Evolutionary conservation across 2,113 vertebrate species (phyloP).

Genomic region (Crotalus horridus): DNA sequence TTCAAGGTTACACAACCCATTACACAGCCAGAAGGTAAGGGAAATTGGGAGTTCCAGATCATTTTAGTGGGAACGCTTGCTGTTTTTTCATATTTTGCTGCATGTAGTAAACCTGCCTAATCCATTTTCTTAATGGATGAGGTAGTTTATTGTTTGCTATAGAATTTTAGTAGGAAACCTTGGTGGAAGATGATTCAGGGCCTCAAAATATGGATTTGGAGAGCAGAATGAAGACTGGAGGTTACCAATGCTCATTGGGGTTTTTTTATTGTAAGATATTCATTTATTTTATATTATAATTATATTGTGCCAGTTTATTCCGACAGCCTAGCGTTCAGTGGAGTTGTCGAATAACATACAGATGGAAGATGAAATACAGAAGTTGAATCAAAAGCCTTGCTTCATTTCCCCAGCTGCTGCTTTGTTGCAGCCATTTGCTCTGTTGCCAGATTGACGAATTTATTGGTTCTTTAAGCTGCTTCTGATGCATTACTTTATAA

Average conservation of each 20-base stretch:
- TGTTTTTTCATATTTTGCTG: not conserved
- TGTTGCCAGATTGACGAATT: not conserved
- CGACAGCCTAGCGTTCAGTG: not conserved
- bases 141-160: not conserved
- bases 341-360: not conserved
- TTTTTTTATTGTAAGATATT: not conserved
- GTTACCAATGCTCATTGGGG: not conserved
- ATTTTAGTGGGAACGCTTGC: not conserved
- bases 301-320: not conserved
- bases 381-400: not conserved
- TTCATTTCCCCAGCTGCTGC: not conserved
- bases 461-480: not conserved
- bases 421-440: not conserved
- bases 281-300: not conserved
- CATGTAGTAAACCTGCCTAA: not conserved
- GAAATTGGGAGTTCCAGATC: not conserved
- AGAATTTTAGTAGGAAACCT: not conserved
- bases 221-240: not conserved
- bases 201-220: not conserved
- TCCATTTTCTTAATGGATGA: not conserved
- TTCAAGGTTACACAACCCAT: not conserved
- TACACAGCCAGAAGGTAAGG: not conserved
- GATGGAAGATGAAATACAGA: not conserved
- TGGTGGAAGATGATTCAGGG: not conserved
- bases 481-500: not conserved